Base-by-base conservation (phyloP, 2,888 invertebrate species). In the Erynnis tages region DNA sequence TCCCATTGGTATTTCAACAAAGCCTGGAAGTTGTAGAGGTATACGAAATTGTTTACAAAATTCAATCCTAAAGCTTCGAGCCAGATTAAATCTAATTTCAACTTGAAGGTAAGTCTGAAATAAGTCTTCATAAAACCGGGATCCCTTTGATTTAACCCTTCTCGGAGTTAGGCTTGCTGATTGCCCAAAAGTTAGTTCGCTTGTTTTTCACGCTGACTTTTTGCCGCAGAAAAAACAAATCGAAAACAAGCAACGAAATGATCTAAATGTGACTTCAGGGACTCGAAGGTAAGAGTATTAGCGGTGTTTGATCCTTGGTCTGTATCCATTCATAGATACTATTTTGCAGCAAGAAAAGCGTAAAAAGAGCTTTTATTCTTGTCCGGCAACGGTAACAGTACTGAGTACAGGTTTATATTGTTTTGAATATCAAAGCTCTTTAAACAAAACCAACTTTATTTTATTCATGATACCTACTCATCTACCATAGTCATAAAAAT, bases 61-160 rank as follows among this genome's bases (percentile, higher is more conserved):
- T 88, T 88, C 88, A 89, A 88, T 88, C 88, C 86, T 83, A 82
- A 85, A 87, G 84, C 88, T 86, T 78, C 83, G 84, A 81, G 85
- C 79, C 87, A 66, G 89, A 88, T 88, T 88, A 88, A 89, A 89
- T 89, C 88, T 88, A 89, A 89, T 89, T 88, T 87, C 83, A 88
- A 89, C 85, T 88, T 82, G 75, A 82, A 86, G 88, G 87, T 87
- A 89, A 89, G 87, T 86, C 88, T 85, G 80, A 87, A 88, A 89
- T 88, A 88, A 89, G 87, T 88, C 88, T 88, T 87, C 86, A 87
- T 88, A 88, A 87, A 87, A 89, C 85, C 82, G 82, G 82, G 83
- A 84, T 83, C 87, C 86, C 87, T 88, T 89, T 88, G 88, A 89
- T 89, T 89, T 86, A 86, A 88, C 88, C 87, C 85, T 81, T 80